Evolutionary conservation across 2,797 vertebrate genomes (phyloP).

Genomic region (Enteromius afrohamiltoni): DNA sequence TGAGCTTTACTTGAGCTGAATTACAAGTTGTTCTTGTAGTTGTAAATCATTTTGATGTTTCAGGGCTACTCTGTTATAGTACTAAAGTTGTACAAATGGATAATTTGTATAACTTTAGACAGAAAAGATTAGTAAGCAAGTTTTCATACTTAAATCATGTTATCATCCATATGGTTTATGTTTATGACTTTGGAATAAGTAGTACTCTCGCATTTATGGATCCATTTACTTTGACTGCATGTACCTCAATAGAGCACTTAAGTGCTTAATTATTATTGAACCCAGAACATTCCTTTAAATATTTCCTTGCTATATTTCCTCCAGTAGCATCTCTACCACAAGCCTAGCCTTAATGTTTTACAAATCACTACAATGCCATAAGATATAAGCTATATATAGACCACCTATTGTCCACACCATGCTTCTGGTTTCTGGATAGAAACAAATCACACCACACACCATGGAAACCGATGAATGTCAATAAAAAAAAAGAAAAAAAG

Average conservation of each 20-base stretch:
- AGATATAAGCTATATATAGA: constrained; percentile 1
- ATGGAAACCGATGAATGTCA: constrained; percentile 3
- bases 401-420: constrained; percentile 1
- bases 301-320: not conserved
- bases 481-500: not conserved
- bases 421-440: not conserved
- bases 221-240: not conserved
- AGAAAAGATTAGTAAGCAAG: not conserved
- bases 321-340: not conserved
- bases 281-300: not conserved
- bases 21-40: not conserved
- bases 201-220: not conserved
- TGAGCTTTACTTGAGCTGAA: not conserved
- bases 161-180: not conserved
- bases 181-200: not conserved
- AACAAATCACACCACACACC: not conserved
- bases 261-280: not conserved
- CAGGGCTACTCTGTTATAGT: too few relatives aligned
- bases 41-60: not conserved
- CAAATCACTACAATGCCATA: not conserved
- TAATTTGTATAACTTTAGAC: not conserved
- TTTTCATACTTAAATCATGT: not conserved
- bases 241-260: not conserved
- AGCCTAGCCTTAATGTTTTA: not conserved
- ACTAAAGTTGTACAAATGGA: not conserved